phyloP scores from a whole-genome alignment of 1,140 invertebrate species.

The Aphelenchoides avenae region DNA sequence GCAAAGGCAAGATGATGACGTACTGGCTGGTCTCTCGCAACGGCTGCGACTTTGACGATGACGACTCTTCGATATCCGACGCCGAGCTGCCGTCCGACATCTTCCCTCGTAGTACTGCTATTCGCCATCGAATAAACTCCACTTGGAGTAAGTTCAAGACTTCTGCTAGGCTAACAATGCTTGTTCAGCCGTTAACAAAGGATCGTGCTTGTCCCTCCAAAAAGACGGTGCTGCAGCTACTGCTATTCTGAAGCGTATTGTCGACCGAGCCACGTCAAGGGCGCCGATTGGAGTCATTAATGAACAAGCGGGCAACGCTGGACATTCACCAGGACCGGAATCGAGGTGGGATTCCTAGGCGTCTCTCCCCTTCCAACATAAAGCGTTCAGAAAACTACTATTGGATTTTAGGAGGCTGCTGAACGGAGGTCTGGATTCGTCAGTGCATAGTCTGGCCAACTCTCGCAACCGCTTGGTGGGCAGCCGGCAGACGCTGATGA shows the following conservation, averaged over 20 bases:
- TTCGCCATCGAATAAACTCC: slow-evolving; percentile 15
- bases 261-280: slow-evolving; percentile 17
- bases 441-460: no score
- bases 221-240: slow-evolving; percentile 20
- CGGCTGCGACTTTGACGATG: slow-evolving; percentile 54
- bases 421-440: no score
- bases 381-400: neutral
- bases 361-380: no score
- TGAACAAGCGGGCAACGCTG: neutral
- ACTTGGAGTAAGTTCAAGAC: slow-evolving; percentile 28
- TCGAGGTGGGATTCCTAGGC: no score
- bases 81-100: slow-evolving; percentile 31
- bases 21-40: slow-evolving; percentile 76
- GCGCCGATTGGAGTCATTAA: slow-evolving; percentile 9
- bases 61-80: slow-evolving; percentile 12
- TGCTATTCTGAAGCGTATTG: slow-evolving; percentile 13
- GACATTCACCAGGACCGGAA: neutral
- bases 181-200: slow-evolving; percentile 9
- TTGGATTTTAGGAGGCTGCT: neutral
- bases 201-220: slow-evolving; percentile 23
- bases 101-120: slow-evolving; percentile 28
- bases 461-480: no score
- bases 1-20: slow-evolving; percentile 80
- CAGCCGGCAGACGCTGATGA: no score
- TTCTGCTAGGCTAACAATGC: neutral